Percentiles rank a stretch among this genome's conserved stretches.
These are phyloP conservation scores for Meghimatium bilineatum DNA, from an alignment of 2,888 invertebrate genomes.

Conservation along the genomic window DNA sequence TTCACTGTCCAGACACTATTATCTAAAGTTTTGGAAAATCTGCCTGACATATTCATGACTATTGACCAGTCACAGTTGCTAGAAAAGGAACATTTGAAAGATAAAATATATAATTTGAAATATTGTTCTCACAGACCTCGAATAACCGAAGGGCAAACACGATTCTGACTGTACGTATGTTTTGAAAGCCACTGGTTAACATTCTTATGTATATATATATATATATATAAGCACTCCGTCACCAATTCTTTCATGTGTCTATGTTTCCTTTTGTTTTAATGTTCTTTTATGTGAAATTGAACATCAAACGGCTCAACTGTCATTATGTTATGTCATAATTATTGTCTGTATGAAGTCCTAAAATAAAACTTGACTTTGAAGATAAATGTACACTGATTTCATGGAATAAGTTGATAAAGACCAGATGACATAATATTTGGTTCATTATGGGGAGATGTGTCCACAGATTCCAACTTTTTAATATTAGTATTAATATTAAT, in stretches of 20 bases:
- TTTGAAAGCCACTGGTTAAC: not conserved
- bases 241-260: not conserved
- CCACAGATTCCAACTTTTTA: too few species aligned
- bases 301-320: too few species aligned
- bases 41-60: not conserved
- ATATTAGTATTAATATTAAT: too few species aligned
- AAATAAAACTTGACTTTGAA: too few species aligned
- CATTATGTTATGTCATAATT: too few species aligned
- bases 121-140: slow-evolving; percentile 49
- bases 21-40: not conserved
- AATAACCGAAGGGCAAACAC: slow-evolving; percentile 68
- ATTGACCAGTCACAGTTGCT: not conserved
- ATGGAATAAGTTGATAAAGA: too few species aligned
- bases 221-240: not conserved
- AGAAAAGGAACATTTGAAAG: not conserved
- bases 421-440: too few species aligned
- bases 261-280: too few species aligned
- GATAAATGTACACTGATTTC: too few species aligned
- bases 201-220: not conserved
- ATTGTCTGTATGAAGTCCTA: too few species aligned
- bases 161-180: slow-evolving; percentile 68
- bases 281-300: too few species aligned
- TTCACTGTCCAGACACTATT: not conserved
- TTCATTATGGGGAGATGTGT: too few species aligned
- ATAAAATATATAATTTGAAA: not conserved